These are phyloP conservation scores for Microtus ochrogaster DNA, from an alignment of 2,113 vertebrate genomes.

Conservation along the genomic window DNA sequence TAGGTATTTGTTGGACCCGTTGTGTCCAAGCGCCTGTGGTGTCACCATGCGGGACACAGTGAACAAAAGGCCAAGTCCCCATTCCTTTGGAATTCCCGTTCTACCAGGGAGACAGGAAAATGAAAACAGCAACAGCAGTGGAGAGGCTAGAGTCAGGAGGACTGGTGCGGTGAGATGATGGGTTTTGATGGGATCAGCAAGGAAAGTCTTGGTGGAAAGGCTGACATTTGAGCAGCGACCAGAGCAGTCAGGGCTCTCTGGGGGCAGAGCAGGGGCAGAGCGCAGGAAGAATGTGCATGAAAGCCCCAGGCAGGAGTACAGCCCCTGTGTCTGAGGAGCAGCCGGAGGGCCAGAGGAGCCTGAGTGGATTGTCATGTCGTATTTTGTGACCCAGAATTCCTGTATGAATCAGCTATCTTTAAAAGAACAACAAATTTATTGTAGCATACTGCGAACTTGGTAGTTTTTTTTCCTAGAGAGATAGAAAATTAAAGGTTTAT, in stretches of 20 bases:
- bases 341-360: background rate
- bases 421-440: conserved; percentile 10
- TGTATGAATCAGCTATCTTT: conserved; percentile 64
- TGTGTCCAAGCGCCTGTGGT: background rate
- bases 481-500: conserved; percentile 11
- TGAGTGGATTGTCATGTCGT: conserved; percentile 34
- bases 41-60: background rate
- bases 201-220: background rate
- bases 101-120: background rate
- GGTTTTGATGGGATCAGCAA: background rate
- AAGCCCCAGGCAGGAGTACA: background rate
- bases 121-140: background rate
- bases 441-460: background rate
- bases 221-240: conserved; percentile 30
- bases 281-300: background rate
- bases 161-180: background rate
- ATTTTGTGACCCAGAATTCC: conserved; percentile 70
- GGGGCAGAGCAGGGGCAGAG: background rate
- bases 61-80: background rate
- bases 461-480: background rate
- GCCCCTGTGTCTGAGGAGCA: background rate
- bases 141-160: background rate
- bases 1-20: background rate
- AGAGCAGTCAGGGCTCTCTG: background rate
- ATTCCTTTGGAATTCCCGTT: background rate